A percentile compares a stretch with the other conserved stretches of the same genome.
Evolutionary conservation across 2,888 invertebrate genomes (phyloP).

Genomic region (Heliconius cydno): DNA sequence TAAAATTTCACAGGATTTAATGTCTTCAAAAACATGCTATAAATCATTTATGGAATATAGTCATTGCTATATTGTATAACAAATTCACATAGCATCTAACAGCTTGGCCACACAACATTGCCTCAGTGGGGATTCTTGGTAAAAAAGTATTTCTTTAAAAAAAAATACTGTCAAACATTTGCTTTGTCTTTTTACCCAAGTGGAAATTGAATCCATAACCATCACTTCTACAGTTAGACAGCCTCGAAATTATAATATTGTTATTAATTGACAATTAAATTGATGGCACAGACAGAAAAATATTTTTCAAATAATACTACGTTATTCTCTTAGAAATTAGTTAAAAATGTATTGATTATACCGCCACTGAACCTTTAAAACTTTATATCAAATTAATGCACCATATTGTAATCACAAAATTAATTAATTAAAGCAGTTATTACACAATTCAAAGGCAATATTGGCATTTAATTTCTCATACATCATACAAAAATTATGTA

Average conservation of each 20-base stretch:
- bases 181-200: not conserved
- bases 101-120: constrained; percentile 60
- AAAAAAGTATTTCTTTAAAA: not conserved
- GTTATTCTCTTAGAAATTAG: constrained; percentile 3
- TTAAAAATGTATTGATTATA: constrained; percentile 4
- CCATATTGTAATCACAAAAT: constrained; percentile 38
- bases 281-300: constrained; percentile 5
- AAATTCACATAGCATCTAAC: constrained; percentile 64
- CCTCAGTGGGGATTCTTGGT: constrained; percentile 17
- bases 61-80: constrained; percentile 66
- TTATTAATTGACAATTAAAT: not conserved
- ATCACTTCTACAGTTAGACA: not conserved
- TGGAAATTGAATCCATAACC: not conserved
- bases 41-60: constrained; percentile 71
- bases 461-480: constrained; percentile 55
- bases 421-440: constrained; percentile 41
- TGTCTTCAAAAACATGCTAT: constrained; percentile 68
- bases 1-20: constrained; percentile 63
- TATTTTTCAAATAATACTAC: not conserved
- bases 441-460: constrained; percentile 62
- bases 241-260: not conserved
- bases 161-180: not conserved
- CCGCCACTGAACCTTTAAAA: constrained; percentile 53
- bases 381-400: constrained; percentile 59
- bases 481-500: not conserved